Base-by-base conservation (phyloP, 2,113 vertebrate species). In the Dromaius novaehollandiae region DNA sequence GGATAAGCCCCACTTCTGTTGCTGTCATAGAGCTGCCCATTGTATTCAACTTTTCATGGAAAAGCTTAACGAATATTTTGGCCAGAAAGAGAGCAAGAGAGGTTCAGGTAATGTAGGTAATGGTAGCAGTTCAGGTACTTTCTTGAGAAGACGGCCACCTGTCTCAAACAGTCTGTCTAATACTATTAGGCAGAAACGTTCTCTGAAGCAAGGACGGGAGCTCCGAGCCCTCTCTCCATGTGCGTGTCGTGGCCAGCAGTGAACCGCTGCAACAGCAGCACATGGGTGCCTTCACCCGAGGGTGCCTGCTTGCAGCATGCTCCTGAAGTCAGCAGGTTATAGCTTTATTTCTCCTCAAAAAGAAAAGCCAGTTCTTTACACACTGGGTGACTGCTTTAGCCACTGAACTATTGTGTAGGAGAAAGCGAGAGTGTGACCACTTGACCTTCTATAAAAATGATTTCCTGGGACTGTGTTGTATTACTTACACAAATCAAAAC, bases 271-370 rank as follows among this genome's bases (percentile, higher is more conserved):
- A 6, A 34, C 26, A 61, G 51, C 51, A 82, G 50, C 8, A 21
- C 0, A 0, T 2, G 30, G 0, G 11, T 6, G 55, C 34, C 63
- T 55, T 55, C 24, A 51, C 18, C 9, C 25, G 0, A 46, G 18
- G 5, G 16, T 48, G 0, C 10, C 5, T 32, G 3, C 82, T 82
- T 69, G 13, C 20, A 69, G 6, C 3, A 5, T 7, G 6, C 73
- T 20, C 38, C 38, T 46, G 0, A 0, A 68, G 51, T n/a, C n/a
- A 88, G 9, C 11, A 73, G 25, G 7, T 4, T 75, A 30, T 12
- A 71, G 19, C 11, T 60, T 82, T 63, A 68, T 55, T 71, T 64
- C 48, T 42, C 10, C 28, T 51, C 1, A 1, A 69, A 76, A 76
- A 30, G 20, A 80, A 90, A 80, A 73, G 2, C 5, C 46, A 53